Conservation (phyloP, 2,113 vertebrate genomes). For the human (Homo sapiens) region GRCh38 chr2:224169501-224170000, state of each 20-base stretch:
- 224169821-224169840: background rate
- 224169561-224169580: slow-evolving; percentile 52
- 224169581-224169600: background rate
- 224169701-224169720: background rate
- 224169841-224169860: background rate
- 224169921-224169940: background rate
- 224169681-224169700: background rate
- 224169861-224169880: background rate
- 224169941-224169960: background rate
- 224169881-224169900: background rate
- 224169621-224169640: background rate
- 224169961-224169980: background rate
- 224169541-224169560: slow-evolving; percentile 60
- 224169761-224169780: background rate
- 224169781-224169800: background rate
- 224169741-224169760: background rate
- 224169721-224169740: background rate
- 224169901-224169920: background rate
- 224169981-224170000: background rate
- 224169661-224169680: background rate
- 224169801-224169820: background rate
- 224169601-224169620: background rate
- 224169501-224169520: background rate
- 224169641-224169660: background rate
- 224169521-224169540: slow-evolving; percentile 27